A percentile compares a stretch with the other conserved stretches of the same genome.
Evolutionary conservation across 2,797 vertebrate species (phyloP).

Genomic region (Balearica regulorum): DNA sequence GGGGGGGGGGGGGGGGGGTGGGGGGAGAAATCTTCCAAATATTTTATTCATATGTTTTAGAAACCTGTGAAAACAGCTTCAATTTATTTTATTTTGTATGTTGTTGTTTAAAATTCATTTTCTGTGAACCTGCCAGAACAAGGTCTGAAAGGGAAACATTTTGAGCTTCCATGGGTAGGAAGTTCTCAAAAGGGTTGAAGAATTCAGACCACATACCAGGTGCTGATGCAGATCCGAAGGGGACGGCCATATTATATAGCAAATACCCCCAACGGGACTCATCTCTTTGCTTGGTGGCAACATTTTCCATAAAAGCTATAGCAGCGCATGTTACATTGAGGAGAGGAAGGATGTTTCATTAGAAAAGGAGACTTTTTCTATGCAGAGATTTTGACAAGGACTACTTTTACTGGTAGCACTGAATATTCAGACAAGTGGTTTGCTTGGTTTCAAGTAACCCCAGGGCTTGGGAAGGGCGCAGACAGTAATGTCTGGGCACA

Average conservation of each 20-base stretch:
- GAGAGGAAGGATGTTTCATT: not conserved
- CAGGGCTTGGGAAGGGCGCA: not conserved
- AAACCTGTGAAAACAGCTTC: not conserved
- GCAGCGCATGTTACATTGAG: not conserved
- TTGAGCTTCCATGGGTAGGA: not conserved
- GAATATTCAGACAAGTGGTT: not conserved
- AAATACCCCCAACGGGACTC: not conserved
- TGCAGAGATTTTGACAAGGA: not conserved
- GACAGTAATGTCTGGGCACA: rapidly evolving
- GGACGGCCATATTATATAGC: not conserved
- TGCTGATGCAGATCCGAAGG: not conserved
- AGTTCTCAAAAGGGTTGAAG: not conserved
- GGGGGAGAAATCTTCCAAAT: not conserved
- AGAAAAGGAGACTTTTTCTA: not conserved
- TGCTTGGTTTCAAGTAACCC: not conserved
- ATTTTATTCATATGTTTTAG: not conserved
- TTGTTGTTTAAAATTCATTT: not conserved
- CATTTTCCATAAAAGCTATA: not conserved
- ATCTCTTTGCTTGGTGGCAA: not conserved
- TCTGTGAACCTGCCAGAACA: not conserved
- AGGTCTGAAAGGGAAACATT: not conserved
- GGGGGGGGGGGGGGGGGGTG: rapidly evolving
- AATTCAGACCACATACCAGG: not conserved
- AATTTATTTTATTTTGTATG: not conserved
- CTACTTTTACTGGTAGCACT: not conserved